Conservation (phyloP, 1,140 invertebrate species). For the Brevipalpus yothersi region DNA sequence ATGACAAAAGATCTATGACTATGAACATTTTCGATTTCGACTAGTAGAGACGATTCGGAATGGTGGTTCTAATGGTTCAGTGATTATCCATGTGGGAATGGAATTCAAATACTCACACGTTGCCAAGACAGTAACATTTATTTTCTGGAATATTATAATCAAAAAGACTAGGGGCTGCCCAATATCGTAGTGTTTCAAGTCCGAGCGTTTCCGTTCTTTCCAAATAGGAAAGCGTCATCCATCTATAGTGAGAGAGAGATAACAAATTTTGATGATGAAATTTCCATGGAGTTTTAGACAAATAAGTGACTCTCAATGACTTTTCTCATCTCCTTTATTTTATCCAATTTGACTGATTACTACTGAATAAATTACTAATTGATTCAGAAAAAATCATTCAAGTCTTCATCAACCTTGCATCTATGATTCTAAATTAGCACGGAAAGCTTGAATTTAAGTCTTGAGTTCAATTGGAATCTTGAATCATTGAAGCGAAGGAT, state of each 20-base stretch:
- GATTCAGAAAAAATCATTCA: not conserved
- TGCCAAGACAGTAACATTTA: conserved; percentile 5
- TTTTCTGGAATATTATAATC: conserved; percentile 6
- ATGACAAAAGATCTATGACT: not conserved
- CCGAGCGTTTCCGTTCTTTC: not conserved
- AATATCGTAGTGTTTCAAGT: conserved; percentile 3
- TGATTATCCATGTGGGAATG: not conserved
- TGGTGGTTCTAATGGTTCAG: not conserved
- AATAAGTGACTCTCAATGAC: too few species aligned
- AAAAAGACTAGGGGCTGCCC: not conserved
- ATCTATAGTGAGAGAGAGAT: not conserved
- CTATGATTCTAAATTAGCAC: too few species aligned
- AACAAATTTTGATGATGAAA: too few species aligned
- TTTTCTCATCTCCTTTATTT: too few species aligned
- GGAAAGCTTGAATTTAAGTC: too few species aligned
- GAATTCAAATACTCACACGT: not conserved
- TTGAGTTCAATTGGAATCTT: too few species aligned
- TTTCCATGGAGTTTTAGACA: too few species aligned
- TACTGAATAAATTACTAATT: too few species aligned
- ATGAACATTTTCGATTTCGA: not conserved
- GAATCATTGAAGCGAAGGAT: too few species aligned
- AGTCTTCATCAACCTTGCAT: too few species aligned
- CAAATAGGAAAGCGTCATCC: not conserved
- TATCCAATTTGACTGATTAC: too few species aligned
- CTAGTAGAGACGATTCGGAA: not conserved